A percentile compares a stretch with the other conserved stretches of the same genome.
phyloP scores from a whole-genome alignment of 2,888 invertebrate species.

The Eubasilissa splendida region DNA sequence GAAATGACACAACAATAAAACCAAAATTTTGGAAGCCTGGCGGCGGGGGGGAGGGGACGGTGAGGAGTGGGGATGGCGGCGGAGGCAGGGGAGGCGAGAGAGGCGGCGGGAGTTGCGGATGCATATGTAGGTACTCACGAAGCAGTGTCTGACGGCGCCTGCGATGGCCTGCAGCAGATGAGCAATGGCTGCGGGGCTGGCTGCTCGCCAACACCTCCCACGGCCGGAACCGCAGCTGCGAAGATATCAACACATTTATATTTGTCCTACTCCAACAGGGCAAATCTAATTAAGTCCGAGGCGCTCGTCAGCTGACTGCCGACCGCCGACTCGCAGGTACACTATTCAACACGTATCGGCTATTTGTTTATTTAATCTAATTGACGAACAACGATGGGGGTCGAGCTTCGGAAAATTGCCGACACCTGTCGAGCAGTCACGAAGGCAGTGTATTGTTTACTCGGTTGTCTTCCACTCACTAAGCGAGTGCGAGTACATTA shows the following conservation, averaged over 20 bases:
- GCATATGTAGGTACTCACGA: slow-evolving; percentile 66
- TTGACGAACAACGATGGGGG: no score
- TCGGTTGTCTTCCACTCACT: no score
- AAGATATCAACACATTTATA: slow-evolving; percentile 36
- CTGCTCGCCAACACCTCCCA: slow-evolving; percentile 45
- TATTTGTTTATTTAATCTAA: no score
- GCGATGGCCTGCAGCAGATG: slow-evolving; percentile 73
- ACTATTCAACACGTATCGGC: no score
- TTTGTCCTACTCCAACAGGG: slow-evolving; percentile 27
- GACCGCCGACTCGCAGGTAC: not conserved
- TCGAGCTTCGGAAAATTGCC: no score
- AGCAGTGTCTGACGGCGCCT: slow-evolving; percentile 72
- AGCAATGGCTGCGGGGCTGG: slow-evolving; percentile 64
- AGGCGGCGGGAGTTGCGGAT: not conserved
- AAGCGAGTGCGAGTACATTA: no score
- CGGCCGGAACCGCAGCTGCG: slow-evolving; percentile 41
- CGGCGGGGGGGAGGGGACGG: not conserved
- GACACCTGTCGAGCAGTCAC: no score
- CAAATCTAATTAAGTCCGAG: slow-evolving; percentile 16
- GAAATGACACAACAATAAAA: no score
- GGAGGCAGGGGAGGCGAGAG: not conserved
- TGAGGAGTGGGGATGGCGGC: not conserved
- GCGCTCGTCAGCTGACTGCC: not conserved
- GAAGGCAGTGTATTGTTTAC: no score
- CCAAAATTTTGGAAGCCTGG: not conserved